Evolutionary conservation across 2,113 vertebrate species (phyloP).

Genomic region (Entelurus aequoreus): DNA sequence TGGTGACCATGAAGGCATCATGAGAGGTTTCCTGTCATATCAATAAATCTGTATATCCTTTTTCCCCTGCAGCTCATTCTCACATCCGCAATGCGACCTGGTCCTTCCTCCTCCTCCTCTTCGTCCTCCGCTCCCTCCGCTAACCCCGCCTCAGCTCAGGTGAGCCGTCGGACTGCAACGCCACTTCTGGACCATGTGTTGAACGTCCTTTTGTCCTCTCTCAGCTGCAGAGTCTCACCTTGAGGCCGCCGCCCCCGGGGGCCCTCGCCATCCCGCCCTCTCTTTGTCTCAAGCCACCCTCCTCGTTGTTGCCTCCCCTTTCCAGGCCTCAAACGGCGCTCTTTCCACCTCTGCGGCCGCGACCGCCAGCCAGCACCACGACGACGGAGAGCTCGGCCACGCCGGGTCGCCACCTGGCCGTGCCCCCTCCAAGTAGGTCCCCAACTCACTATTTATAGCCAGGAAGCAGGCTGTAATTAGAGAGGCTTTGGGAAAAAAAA

Average conservation of each 20-base stretch:
- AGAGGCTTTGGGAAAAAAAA: too few species aligned
- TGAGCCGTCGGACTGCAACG: conserved; percentile 41
- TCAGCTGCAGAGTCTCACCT: conserved; percentile 69
- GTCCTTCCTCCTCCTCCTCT: conserved; percentile 57
- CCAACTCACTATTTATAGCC: too few species aligned
- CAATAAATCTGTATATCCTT: conserved; percentile 3
- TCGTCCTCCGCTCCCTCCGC: conserved; percentile 42
- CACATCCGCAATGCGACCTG: conserved; percentile 70
- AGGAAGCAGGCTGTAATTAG: too few species aligned
- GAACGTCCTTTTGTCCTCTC: neutral
- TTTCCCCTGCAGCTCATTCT: conserved; percentile 67
- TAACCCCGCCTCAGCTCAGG: conserved; percentile 68
- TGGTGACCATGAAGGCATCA: neutral
- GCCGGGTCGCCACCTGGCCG: conserved; percentile 60
- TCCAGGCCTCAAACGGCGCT: conserved; percentile 48
- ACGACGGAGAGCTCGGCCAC: conserved; percentile 42
- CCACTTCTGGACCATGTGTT: neutral
- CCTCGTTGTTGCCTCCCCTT: conserved; percentile 47
- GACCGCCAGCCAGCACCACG: conserved; percentile 45
- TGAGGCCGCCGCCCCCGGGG: conserved; percentile 61
- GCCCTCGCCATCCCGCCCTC: conserved; percentile 67
- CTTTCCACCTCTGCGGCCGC: conserved; percentile 66
- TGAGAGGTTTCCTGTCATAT: neutral
- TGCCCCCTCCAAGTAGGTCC: conserved; percentile 67
- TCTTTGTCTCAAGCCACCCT: conserved; percentile 56